Conservation (phyloP, 2,888 invertebrate species). For the Cybosia mesomella region DNA sequence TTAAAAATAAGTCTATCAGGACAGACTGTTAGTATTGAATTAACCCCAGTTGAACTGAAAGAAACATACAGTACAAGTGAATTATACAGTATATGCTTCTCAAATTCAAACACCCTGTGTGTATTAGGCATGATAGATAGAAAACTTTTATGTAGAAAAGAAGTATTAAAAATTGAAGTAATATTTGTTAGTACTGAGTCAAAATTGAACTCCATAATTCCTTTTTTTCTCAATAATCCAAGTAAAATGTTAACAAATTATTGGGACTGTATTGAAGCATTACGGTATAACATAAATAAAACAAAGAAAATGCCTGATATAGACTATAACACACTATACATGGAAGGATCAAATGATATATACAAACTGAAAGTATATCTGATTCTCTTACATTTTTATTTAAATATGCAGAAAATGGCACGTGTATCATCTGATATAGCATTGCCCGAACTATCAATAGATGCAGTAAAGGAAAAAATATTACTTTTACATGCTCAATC, state of each 20-base stretch:
- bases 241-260: slow-evolving; percentile 61
- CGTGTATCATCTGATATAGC: slow-evolving; percentile 43
- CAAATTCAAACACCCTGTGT: slow-evolving; percentile 63
- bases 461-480: slow-evolving; percentile 69
- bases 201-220: slow-evolving; percentile 51
- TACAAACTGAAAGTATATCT: slow-evolving; percentile 74
- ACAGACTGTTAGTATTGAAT: slow-evolving; percentile 49
- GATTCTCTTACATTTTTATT: slow-evolving; percentile 60
- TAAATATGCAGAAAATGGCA: slow-evolving; percentile 56
- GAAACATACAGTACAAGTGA: slow-evolving; percentile 60
- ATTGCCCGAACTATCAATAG: slow-evolving; percentile 66
- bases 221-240: slow-evolving; percentile 65
- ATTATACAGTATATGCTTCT: slow-evolving; percentile 62
- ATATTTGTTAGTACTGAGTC: slow-evolving; percentile 58
- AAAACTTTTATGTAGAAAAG: slow-evolving; percentile 65
- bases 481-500: slow-evolving; percentile 61
- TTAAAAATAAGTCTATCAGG: slow-evolving; percentile 49
- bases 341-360: slow-evolving; percentile 56
- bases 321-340: slow-evolving; percentile 60
- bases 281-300: slow-evolving; percentile 70
- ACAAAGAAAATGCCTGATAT: slow-evolving; percentile 62
- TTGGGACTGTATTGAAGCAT: slow-evolving; percentile 73
- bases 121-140: slow-evolving; percentile 62
- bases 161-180: slow-evolving; percentile 60
- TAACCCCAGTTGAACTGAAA: slow-evolving; percentile 57